These are phyloP conservation scores for Takifugu ocellatus DNA, from an alignment of 2,797 vertebrate species.

Conservation along the genomic window DNA sequence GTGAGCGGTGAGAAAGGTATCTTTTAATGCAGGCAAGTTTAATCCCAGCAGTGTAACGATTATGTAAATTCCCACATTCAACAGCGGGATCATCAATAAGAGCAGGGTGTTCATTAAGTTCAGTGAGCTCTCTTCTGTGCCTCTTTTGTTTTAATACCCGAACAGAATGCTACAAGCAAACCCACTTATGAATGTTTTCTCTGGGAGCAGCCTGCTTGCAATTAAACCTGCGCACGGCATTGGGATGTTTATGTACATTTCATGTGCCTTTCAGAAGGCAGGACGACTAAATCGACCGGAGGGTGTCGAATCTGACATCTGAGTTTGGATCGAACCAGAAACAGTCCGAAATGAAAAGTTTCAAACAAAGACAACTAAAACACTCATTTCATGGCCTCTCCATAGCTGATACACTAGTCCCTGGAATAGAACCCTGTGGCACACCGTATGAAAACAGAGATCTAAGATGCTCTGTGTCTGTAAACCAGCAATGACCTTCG, in stretches of 20 bases:
- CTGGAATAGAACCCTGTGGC: too few relatives aligned
- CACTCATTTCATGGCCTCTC: too few relatives aligned
- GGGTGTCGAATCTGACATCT: too few relatives aligned
- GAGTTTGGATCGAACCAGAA: too few relatives aligned
- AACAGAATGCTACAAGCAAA: slow-evolving; percentile 61
- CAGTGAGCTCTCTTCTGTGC: slow-evolving; percentile 69
- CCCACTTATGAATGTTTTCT: slow-evolving; percentile 59
- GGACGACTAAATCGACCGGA: too few relatives aligned
- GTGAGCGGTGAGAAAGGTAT: slow-evolving; percentile 32
- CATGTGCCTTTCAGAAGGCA: slow-evolving; percentile 22
- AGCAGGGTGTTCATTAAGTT: slow-evolving; percentile 71
- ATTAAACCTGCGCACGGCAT: slow-evolving; percentile 57
- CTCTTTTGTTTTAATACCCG: slow-evolving; percentile 60
- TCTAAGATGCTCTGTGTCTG: too few relatives aligned
- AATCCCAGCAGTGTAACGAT: slow-evolving; percentile 67
- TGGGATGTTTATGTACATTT: slow-evolving; percentile 48
- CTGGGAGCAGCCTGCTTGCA: slow-evolving; percentile 49
- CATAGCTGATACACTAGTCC: not conserved
- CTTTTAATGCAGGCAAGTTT: slow-evolving; percentile 66
- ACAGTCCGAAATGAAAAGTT: too few relatives aligned
- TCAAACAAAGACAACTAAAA: too few relatives aligned
- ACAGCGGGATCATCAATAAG: slow-evolving; percentile 75
- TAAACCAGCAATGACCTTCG: too few relatives aligned
- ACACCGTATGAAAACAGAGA: too few relatives aligned
- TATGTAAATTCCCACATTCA: slow-evolving; percentile 71